Evolutionary conservation across 2,113 vertebrate species (phyloP), one percentile per base, ranked within the genome.

Genomic region (Nycticryphes semicollaris): DNA sequence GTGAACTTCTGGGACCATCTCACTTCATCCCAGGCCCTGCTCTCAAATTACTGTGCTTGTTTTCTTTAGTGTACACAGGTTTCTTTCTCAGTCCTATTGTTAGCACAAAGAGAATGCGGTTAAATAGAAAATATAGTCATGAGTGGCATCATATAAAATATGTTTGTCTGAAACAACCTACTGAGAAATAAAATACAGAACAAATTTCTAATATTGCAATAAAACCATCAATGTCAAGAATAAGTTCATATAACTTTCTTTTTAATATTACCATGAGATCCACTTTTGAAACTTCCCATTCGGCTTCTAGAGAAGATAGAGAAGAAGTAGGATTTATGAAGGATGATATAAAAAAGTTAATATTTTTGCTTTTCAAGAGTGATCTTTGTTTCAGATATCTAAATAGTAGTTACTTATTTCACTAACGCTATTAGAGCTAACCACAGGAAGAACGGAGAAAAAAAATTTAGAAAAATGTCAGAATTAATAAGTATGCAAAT

Each of bases 401-500:
- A 76, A 97, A 84, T 28, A 88, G 60, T 66, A 87, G 59, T 83
- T 66, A 69, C 3, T 30, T 51, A 51, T 92, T 97, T 76, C 27
- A 91, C 14, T 80, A 81, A n/a, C 41, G 69, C 20, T 84, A 45
- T 76, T 74, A 88, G 14, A 91, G 20, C 10, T 64, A 90, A 90
- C 9, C n/a, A 72, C 90, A 14, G 39, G 56, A 91, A 86, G 21
- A 57, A 3, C 19, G 47, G 2, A 14, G 7, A 80, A 47, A 57
- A 69, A 92, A 66, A 81, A 80, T 14, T 67, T 35, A 62, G 54
- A 72, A 91, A 90, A 90, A 54, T 86, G 25, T 91, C 39, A 51
- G 27, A 62, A 82, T 84, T 92, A 86, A 83, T 90, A 90, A 88
- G 48, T 82, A 95, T 87, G 60, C 35, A 97, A 91, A 94, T 70